Base-by-base conservation (phyloP, 2,888 invertebrate genomes). In the Saturnia japonica region DNA sequence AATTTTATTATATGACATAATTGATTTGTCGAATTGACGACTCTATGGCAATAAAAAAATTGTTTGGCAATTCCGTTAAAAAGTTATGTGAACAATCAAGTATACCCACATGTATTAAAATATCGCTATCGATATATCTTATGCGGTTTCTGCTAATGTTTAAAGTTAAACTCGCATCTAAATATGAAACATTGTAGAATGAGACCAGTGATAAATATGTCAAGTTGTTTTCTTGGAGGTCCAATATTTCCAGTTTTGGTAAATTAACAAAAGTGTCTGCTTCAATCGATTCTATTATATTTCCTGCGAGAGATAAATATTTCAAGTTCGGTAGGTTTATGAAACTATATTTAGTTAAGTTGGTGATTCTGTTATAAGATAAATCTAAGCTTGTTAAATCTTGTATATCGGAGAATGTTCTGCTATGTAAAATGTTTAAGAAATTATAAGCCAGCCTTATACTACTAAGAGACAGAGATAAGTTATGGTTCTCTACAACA, bases 381-480 rank as follows among this genome's bases (percentile, higher is more conserved):
- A 98, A 91, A 85, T 97, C 96, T 75, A 98, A 94, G 70, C 96
- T 97, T 86, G 97, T 96, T 77, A 98, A 90, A 85, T 96, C 96
- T 16, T 95, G 95, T 78, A 98, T 91, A 82, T 95, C 95, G 75
- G 95, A 94, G 86, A 98, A 98, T 11, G 97, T 97, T 76, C 95
- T 94, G 25, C 95, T 91, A 62, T 95, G 95, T 68, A 98, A 91
- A 7, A 90, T 92, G 77, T 95, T 96, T 74, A 98, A 88, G 80
- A 96, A 96, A 90, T 98, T 98, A 86, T 97, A 97, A 4, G 97
- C 97, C 70, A 98, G 92, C 80, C 98, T 96, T 60, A 98, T 94
- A 85, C 98, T 97, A 70, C 95, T 96, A 69, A 98, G 88, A 78
- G 96, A 95, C 14, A 95, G 94, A 78, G 98, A 97, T 8, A 96